These are phyloP conservation scores for Xyliphius kryptos DNA, from an alignment of 2,113 vertebrate genomes.

Conservation along the genomic window DNA sequence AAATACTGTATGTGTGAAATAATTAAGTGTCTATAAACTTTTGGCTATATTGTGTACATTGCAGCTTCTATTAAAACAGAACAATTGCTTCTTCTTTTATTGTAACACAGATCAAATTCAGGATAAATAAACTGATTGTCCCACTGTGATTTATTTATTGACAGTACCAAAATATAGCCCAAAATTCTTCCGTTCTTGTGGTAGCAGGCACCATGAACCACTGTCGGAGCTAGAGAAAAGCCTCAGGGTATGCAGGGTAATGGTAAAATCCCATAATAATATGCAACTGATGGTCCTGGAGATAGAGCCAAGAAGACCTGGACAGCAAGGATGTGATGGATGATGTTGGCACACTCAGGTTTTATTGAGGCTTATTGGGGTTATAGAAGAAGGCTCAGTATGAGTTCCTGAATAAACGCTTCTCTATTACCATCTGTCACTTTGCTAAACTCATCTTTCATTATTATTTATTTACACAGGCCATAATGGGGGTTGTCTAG, in stretches of 20 bases:
- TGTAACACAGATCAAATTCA: too few relatives aligned
- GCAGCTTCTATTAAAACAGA: too few relatives aligned
- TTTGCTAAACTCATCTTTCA: constrained; percentile 34
- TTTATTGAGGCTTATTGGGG: constrained; percentile 44
- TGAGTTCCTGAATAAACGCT: constrained; percentile 40
- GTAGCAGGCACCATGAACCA: constrained; percentile 15
- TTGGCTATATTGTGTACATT: too few relatives aligned
- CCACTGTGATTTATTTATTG: constrained; percentile 18
- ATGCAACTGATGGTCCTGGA: constrained; percentile 32
- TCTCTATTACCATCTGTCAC: constrained; percentile 42
- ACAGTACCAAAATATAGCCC: constrained; percentile 21
- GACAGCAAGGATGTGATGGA: constrained; percentile 34
- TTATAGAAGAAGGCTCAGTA: constrained; percentile 38
- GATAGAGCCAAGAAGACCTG: constrained; percentile 33
- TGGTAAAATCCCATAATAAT: constrained; percentile 31
- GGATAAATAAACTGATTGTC: constrained; percentile 16
- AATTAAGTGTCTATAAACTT: too few relatives aligned
- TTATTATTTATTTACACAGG: constrained; percentile 43
- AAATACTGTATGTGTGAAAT: too few relatives aligned
- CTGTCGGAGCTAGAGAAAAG: constrained; percentile 13
- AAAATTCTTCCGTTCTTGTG: constrained; percentile 23
- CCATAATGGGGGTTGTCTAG: constrained; percentile 30
- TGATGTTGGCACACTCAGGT: constrained; percentile 22
- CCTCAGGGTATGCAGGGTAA: constrained; percentile 24
- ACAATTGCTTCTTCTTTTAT: too few relatives aligned